Percentiles rank a stretch among this genome's conserved stretches.
Conservation (phyloP, 37 sponge, comb jelly and placozoan genomes). For the Mnemiopsis leidyi region DNA sequence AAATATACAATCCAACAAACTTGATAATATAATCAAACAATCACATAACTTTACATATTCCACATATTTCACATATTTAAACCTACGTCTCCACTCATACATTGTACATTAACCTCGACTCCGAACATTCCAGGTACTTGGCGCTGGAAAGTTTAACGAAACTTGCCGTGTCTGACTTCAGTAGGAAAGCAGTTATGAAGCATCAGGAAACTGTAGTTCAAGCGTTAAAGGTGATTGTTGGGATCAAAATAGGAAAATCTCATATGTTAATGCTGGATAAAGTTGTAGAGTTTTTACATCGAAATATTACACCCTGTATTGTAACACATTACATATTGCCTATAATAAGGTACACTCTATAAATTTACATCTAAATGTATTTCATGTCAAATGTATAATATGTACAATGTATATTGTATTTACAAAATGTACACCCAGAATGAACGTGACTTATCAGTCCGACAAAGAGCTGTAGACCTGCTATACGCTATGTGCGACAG, state of each 20-base stretch:
- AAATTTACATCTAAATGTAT: too few relatives aligned
- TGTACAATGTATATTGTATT: too few relatives aligned
- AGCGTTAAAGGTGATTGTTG: conserved; percentile 82
- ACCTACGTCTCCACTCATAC: too few relatives aligned
- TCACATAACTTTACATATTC: neutral
- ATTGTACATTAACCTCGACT: too few relatives aligned
- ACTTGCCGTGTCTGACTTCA: conserved; percentile 80
- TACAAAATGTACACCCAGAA: conserved; percentile 67
- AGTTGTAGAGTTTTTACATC: too few relatives aligned
- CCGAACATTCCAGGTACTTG: conserved; percentile 72
- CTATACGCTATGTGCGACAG: conserved; percentile 96
- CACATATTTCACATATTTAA: too few relatives aligned
- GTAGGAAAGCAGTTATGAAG: conserved; percentile 86
- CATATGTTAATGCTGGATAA: too few relatives aligned
- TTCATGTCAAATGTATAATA: too few relatives aligned
- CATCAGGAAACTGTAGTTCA: conserved; percentile 85
- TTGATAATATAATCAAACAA: neutral
- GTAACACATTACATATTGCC: too few relatives aligned
- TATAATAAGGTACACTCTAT: too few relatives aligned
- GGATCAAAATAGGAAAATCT: too few relatives aligned
- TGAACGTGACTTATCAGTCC: conserved; percentile 88
- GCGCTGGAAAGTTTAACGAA: conserved; percentile 85
- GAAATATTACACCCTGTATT: too few relatives aligned
- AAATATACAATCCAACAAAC: neutral
- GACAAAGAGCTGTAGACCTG: conserved; percentile 90